A percentile compares a stretch with the other conserved stretches of the same genome.
phyloP scores from a whole-genome alignment of 1,140 invertebrate genomes.

The Lanistes nyassanus region DNA sequence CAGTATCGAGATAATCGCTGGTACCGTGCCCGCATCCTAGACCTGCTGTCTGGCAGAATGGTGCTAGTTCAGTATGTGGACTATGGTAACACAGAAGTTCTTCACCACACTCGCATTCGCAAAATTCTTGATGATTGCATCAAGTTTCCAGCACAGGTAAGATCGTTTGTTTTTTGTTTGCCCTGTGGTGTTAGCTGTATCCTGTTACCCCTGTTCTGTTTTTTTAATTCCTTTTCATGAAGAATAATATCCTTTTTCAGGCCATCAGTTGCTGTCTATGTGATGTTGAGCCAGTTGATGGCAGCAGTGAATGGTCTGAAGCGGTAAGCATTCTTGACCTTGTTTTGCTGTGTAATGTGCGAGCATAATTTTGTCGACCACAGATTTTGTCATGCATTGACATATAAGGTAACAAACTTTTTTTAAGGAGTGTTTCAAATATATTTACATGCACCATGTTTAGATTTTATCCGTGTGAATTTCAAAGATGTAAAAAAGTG shows the following conservation, averaged over 20 bases:
- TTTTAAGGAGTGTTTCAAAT: too few species aligned
- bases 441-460: too few species aligned
- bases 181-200: too few species aligned
- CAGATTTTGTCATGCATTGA: too few species aligned
- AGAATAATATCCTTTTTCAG: conserved; percentile 31
- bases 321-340: conserved; percentile 33
- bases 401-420: too few species aligned
- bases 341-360: too few species aligned
- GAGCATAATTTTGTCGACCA: too few species aligned
- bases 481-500: too few species aligned
- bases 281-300: conserved; percentile 37
- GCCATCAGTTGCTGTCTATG: conserved; percentile 32
- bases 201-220: too few species aligned
- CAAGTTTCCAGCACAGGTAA: conserved; percentile 45
- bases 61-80: conserved; percentile 70
- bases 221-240: too few species aligned
- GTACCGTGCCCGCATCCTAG: conserved; percentile 44
- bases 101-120: conserved; percentile 44
- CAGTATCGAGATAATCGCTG: conserved; percentile 53
- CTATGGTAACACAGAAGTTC: conserved; percentile 62
- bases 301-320: conserved; percentile 28
- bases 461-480: too few species aligned
- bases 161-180: neutral
- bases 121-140: conserved; percentile 46
- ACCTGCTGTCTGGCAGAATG: conserved; percentile 51